Percentiles rank a stretch among this genome's conserved stretches.
Evolutionary conservation across 2,797 vertebrate species (phyloP).

Genomic region (Rallus crepitans): DNA sequence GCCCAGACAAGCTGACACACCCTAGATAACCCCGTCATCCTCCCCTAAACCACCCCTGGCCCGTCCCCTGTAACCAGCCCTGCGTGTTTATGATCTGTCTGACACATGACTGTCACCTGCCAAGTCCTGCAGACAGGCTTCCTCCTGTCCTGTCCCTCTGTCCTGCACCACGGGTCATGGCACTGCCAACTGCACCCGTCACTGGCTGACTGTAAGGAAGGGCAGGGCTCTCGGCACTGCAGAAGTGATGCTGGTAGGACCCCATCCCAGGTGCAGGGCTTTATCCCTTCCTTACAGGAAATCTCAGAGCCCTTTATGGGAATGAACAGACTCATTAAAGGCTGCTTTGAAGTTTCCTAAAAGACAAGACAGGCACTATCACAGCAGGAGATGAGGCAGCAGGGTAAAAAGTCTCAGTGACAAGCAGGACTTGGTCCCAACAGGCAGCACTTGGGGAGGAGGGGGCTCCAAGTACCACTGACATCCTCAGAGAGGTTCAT

Average conservation of each 20-base stretch:
- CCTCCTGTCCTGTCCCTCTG: neutral
- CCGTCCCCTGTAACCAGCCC: neutral
- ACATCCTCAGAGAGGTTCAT: neutral
- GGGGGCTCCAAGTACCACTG: neutral
- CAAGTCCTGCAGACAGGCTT: neutral
- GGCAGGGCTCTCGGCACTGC: accelerated
- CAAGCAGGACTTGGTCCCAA: neutral
- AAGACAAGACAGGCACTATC: neutral
- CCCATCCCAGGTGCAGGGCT: neutral
- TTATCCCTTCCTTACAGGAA: neutral
- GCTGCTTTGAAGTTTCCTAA: neutral
- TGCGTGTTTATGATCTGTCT: neutral
- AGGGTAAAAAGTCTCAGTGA: neutral
- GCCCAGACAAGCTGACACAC: constrained; percentile 50
- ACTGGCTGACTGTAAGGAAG: accelerated
- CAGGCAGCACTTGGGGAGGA: neutral
- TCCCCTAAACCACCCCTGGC: neutral
- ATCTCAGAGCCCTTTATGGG: neutral
- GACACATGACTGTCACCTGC: constrained; percentile 49
- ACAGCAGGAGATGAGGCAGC: neutral
- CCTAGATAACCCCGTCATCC: constrained; percentile 50
- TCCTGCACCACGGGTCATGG: neutral
- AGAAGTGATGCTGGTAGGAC: neutral
- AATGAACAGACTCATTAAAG: neutral
- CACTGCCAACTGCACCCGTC: neutral